Conservation (phyloP, 1,140 invertebrate species). For the Dendroctonus ponderosae region DNA sequence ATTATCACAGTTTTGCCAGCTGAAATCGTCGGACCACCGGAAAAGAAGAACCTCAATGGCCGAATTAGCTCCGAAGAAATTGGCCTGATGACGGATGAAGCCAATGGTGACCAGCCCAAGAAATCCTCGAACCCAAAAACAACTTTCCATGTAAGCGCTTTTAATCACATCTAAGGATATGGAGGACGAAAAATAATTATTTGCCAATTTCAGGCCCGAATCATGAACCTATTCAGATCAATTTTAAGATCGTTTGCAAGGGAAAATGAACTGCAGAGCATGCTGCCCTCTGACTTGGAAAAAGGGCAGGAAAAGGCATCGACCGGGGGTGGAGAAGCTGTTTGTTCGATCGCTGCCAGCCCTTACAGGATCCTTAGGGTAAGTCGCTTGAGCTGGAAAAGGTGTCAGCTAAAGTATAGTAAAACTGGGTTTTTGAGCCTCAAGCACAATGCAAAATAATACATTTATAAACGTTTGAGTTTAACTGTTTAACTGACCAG, state of each 20-base stretch:
- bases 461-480: too few species aligned
- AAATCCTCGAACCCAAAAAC: neutral
- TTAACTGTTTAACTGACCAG: too few species aligned
- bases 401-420: neutral
- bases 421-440: too few species aligned
- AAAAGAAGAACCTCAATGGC: constrained; percentile 9
- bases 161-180: too few species aligned
- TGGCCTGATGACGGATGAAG: too few species aligned
- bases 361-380: constrained; percentile 67
- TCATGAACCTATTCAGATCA: neutral
- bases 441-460: too few species aligned
- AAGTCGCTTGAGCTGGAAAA: constrained; percentile 42
- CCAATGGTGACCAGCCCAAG: neutral
- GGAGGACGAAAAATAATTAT: too few species aligned
- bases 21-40: constrained; percentile 19
- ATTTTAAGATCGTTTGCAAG: neutral
- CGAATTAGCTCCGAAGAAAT: too few species aligned
- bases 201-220: too few species aligned
- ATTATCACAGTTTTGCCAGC: constrained; percentile 40
- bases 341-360: constrained; percentile 64
- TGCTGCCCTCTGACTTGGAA: constrained; percentile 48
- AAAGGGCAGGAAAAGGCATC: constrained; percentile 41
- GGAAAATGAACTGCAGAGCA: constrained; percentile 52
- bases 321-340: constrained; percentile 44
- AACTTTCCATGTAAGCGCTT: too few species aligned